Evolutionary conservation across 2,113 vertebrate genomes (phyloP), one percentile per base, ranked within the genome.

Genomic region (Chaetops frenatus): DNA sequence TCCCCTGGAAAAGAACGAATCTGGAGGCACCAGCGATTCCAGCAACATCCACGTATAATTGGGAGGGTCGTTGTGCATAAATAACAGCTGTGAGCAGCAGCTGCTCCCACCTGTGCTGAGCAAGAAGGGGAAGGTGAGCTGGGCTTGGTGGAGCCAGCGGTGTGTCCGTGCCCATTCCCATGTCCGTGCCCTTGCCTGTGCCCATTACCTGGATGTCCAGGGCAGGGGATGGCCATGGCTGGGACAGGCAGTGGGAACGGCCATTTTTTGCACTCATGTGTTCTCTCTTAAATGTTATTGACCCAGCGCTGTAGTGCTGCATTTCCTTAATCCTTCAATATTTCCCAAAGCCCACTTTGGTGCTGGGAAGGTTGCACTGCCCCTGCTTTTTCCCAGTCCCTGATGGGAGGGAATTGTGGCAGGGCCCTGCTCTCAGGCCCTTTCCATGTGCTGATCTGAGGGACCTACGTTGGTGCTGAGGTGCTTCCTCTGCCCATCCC

Each of bases 41-140:
- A 95, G 48, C 91, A 89, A 86, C 92, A 86, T 15, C 65, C 94
- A 62, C 38, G 24, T 53, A 45, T 97, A 96, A 98, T 85, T 96
- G 97, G 94, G 96, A 94, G 96, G 89, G 96, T 96, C 6, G 24
- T 61, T 58, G 51, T 54, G 91, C 67, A 88, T 96, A 95, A 97
- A 96, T 95, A 92, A 96, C 97, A 98, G 57, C 97, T 98, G 97
- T 35, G 94, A 94, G 91, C 33, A 51, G 95, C 98, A 98, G 97
- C 90, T 97, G 97, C 47, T 56, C 60, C 90, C 97, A 97, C 96
- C 97, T 97, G 94, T 62, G 33, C 62, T 0, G 1, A 15, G 70
- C 56, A 76, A 66, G 57, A 79, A 72, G 24, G 35, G 47, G 81
- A 72, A 69, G 73, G 51, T 17, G 69, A 40, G 38, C 33, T 80